phyloP scores from a whole-genome alignment of 2,797 vertebrate genomes.

The Loris lydekkerianus region DNA sequence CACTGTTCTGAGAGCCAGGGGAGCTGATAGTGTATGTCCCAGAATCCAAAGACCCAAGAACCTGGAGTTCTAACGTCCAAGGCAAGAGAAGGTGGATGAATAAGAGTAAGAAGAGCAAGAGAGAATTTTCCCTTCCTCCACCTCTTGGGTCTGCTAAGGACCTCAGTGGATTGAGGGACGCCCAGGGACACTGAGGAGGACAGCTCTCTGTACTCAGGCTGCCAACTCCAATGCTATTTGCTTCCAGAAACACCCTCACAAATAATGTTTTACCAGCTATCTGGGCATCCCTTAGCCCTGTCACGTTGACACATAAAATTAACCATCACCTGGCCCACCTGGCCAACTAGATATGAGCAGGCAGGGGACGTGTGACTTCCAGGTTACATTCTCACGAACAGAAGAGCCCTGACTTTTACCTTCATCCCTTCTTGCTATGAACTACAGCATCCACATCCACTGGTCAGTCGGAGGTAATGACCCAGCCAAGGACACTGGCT shows the following conservation, averaged over 20 bases:
- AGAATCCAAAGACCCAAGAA: not conserved
- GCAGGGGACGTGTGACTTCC: not conserved
- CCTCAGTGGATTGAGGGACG: not conserved
- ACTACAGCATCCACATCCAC: not conserved
- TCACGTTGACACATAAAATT: not conserved
- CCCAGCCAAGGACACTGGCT: not conserved
- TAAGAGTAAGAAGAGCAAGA: not conserved
- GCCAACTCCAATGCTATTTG: not conserved
- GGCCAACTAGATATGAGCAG: rapidly evolving
- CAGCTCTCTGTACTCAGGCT: no score
- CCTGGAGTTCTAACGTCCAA: no score
- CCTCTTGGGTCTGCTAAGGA: no score
- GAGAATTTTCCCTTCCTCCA: not conserved
- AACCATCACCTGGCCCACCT: not conserved
- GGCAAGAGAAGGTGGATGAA: not conserved
- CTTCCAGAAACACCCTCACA: not conserved
- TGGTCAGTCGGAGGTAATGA: not conserved
- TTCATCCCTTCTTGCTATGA: not conserved
- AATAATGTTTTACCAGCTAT: not conserved
- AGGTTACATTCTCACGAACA: not conserved
- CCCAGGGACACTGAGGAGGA: not conserved
- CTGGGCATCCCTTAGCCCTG: not conserved
- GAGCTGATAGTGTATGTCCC: not conserved
- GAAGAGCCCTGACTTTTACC: not conserved
- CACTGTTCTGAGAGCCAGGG: not conserved